These are phyloP conservation scores for Lycaon pictus DNA, from an alignment of 2,113 vertebrate species.

Conservation along the genomic window DNA sequence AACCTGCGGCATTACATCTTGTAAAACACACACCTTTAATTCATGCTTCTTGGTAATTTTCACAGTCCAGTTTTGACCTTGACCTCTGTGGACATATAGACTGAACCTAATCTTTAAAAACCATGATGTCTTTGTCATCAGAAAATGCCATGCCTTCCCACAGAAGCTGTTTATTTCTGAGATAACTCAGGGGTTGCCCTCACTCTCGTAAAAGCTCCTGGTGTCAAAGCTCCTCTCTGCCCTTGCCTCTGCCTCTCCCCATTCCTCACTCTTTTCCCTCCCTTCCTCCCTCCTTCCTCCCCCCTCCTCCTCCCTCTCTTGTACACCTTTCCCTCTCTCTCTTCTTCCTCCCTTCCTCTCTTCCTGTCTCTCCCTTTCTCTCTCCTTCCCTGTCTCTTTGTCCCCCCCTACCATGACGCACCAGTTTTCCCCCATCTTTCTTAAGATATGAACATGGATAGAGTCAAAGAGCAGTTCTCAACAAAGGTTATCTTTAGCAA, in stretches of 20 bases:
- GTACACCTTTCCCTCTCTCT: too few relatives aligned
- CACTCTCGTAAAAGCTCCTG: not conserved
- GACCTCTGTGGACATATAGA: not conserved
- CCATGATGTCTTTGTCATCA: not conserved
- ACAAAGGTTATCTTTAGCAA: not conserved
- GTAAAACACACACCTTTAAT: not conserved
- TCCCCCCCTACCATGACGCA: not conserved
- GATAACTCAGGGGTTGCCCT: not conserved
- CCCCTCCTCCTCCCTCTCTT: not conserved
- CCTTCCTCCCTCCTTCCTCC: not conserved
- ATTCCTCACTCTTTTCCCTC: not conserved
- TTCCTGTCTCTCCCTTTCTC: not conserved
- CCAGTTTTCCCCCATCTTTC: not conserved
- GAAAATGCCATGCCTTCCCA: not conserved
- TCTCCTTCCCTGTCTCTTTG: not conserved
- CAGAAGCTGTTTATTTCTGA: not conserved
- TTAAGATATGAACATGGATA: not conserved
- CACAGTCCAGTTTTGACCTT: not conserved
- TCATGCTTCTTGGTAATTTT: not conserved
- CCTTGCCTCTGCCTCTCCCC: not conserved
- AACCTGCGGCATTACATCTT: rapidly evolving
- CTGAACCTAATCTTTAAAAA: too few relatives aligned
- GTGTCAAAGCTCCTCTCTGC: not conserved
- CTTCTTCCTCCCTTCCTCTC: too few relatives aligned
- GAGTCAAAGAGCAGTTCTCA: not conserved